Percentiles rank a stretch among this genome's conserved stretches.
phyloP scores from a whole-genome alignment of 2,113 vertebrate genomes.

The Amblyopsis rosae region DNA sequence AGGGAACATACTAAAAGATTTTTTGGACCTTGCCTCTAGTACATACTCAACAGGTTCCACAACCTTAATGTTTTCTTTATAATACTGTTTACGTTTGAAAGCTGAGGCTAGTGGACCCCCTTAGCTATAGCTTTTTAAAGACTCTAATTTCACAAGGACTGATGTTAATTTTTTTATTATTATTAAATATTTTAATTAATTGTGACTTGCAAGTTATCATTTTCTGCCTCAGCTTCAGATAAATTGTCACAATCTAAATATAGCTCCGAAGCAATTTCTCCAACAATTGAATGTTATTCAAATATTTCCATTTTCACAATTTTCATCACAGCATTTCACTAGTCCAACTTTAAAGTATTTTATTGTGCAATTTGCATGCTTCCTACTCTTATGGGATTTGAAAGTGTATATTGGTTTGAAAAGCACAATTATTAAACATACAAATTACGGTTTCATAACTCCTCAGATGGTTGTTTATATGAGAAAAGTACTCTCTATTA shows the following conservation, averaged over 20 bases:
- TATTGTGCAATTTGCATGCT: conserved; percentile 10
- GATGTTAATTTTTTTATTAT: neutral
- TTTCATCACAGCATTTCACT: conserved; percentile 9
- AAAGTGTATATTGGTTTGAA: conserved; percentile 23
- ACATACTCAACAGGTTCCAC: conserved; percentile 15
- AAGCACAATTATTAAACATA: conserved; percentile 23
- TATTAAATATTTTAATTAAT: neutral
- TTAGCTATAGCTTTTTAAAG: conserved; percentile 17
- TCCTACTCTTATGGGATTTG: conserved; percentile 28
- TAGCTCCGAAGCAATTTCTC: neutral
- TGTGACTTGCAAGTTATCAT: neutral
- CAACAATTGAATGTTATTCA: conserved; percentile 4
- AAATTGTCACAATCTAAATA: conserved; percentile 1
- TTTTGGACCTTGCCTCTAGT: neutral
- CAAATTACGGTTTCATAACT: conserved; percentile 17
- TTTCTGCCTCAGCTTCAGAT: conserved; percentile 1
- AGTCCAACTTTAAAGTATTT: conserved; percentile 30
- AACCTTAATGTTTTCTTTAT: conserved; percentile 33
- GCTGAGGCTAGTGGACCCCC: conserved; percentile 12
- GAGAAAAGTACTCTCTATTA: conserved; percentile 17
- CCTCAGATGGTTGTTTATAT: conserved; percentile 15
- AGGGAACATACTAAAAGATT: neutral
- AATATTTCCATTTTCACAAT: conserved; percentile 2
- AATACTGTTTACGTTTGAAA: conserved; percentile 25
- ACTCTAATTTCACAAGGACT: neutral